Evolutionary conservation across 2,888 invertebrate species (phyloP), one percentile per base, ranked within the genome.

Genomic region (Synanthedon tipuliformis): DNA sequence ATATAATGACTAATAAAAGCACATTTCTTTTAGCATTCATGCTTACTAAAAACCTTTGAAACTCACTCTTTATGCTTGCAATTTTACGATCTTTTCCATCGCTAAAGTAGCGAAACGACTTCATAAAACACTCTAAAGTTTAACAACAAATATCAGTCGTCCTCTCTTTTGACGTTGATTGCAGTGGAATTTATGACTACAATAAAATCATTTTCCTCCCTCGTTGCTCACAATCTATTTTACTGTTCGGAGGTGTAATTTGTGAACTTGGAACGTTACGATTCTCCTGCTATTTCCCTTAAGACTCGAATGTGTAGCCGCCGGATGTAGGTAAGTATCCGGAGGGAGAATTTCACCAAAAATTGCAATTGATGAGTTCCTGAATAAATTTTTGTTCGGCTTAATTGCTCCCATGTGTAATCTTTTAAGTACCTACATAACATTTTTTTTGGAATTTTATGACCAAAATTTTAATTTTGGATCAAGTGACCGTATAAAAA

Each of bases 61-160:
- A 54, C 59, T 59, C 63, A 61, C 63, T 16, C 65, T 69, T 65
- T 65, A 62, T 64, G 63, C 58, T 41, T 41, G 45, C 18, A 50
- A 61, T 63, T 65, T 64, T 61, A 66, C 61, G 60, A 60, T 57
- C 61, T 59, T 58, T 49, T 49, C 16, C 16, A 53, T 52, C 49
- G 18, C 50, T 51, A 54, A 54, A 53, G 60, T 63, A 56, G 56
- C 59, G 53, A 56, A 61, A 59, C 55, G 52, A 58, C 57, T 58
- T 54, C 53, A 57, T 57, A 52, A 55, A 59, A 55, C 54, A 59
- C 55, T 59, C 45, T 40, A 27, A 53, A 52, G 48, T 45, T 50
- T 27, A 13, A 50, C 41, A 52, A 53, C 54, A 54, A 49, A 16
- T 49, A 49, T 23, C 16, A 49, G 49, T 49, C 49, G 10, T 7